Percentiles rank a stretch among this genome's conserved stretches.
These are phyloP conservation scores for Daubentonia madagascariensis DNA, from an alignment of 2,113 vertebrate genomes.

Conservation along the genomic window DNA sequence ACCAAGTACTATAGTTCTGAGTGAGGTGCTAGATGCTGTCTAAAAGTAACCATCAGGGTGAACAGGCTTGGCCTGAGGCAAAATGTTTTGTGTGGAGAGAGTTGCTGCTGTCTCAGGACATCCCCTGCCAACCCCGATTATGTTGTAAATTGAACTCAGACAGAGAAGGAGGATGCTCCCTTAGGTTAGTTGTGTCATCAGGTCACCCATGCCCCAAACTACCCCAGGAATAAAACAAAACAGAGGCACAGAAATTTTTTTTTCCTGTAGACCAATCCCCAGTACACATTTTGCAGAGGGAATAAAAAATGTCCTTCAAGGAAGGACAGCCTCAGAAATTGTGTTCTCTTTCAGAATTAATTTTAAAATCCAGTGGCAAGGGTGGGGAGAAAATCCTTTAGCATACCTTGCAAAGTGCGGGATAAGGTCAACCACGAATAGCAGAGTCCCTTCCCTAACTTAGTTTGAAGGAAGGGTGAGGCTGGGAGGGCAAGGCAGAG, in stretches of 20 bases:
- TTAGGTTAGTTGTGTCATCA: background rate
- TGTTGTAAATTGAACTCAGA: background rate
- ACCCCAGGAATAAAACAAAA: background rate
- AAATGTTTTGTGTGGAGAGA: background rate
- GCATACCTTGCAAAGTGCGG: background rate
- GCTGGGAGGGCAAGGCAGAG: constrained; percentile 66
- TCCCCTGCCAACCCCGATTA: background rate
- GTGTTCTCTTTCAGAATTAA: constrained; percentile 78
- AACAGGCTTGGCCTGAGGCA: background rate
- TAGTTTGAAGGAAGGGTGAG: constrained; percentile 70
- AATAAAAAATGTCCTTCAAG: constrained; percentile 84
- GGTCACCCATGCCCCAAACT: background rate
- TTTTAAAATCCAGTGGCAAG: constrained; percentile 71
- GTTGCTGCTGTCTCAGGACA: background rate
- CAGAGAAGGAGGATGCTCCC: background rate
- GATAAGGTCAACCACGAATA: constrained; percentile 50
- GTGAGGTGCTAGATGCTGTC: background rate
- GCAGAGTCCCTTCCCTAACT: constrained; percentile 69
- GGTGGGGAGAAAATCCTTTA: constrained; percentile 63
- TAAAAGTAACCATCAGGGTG: background rate
- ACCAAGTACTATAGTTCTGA: background rate
- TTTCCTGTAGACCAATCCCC: background rate
- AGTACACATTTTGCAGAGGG: constrained; percentile 61
- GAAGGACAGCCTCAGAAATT: constrained; percentile 81
- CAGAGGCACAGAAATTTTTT: background rate